phyloP scores from a whole-genome alignment of 2,797 vertebrate genomes.

The Agapornis canus region DNA sequence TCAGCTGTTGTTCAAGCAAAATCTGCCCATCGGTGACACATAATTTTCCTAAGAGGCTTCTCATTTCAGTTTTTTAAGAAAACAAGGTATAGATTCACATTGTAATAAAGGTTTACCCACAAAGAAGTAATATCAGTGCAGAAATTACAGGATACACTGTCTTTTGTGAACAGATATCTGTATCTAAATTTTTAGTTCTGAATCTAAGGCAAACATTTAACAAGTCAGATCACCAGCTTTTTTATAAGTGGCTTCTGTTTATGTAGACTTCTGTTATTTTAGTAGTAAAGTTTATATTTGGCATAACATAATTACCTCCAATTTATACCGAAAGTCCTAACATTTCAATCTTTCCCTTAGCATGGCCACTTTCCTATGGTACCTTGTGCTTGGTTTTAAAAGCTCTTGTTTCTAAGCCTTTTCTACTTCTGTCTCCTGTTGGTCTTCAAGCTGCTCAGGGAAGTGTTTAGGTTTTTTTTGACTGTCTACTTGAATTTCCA shows the following conservation, averaged over 20 bases:
- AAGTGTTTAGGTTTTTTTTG: not conserved
- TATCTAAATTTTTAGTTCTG: not conserved
- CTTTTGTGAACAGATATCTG: not conserved
- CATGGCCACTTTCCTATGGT: not conserved
- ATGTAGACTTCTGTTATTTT: not conserved
- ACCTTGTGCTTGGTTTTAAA: not conserved
- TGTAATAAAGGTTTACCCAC: not conserved
- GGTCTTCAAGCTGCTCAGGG: not conserved
- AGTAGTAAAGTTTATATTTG: not conserved
- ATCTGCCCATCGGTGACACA: not conserved
- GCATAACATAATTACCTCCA: not conserved
- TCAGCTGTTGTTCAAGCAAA: not conserved
- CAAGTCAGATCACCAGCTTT: not conserved
- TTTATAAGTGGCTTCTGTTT: not conserved
- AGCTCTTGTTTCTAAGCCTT: not conserved
- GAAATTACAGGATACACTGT: not conserved
- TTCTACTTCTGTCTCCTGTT: not conserved
- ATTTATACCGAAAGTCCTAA: not conserved
- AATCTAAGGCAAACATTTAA: not conserved
- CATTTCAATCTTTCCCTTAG: not conserved
- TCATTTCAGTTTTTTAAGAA: not conserved
- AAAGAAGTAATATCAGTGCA: not conserved
- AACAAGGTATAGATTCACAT: not conserved
- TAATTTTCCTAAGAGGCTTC: not conserved
- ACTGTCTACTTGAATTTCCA: not conserved